These are phyloP conservation scores for Bacillus rossius DNA, from an alignment of 1,140 invertebrate species.

Conservation along the genomic window DNA sequence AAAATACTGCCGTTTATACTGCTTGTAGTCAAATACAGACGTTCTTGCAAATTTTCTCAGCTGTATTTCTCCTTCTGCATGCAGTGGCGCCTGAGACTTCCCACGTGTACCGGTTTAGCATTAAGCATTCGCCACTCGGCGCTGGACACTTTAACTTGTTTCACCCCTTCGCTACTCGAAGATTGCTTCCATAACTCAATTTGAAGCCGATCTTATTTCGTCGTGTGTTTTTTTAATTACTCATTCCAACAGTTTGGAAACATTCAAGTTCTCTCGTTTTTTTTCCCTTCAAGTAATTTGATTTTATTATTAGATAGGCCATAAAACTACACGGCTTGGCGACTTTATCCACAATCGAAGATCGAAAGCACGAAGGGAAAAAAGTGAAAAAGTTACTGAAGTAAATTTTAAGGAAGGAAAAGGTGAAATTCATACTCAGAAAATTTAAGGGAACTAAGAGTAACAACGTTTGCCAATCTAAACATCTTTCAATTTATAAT, in stretches of 20 bases:
- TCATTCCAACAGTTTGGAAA: slow-evolving; percentile 9
- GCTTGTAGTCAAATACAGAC: too few relatives aligned
- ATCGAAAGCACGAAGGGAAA: neutral
- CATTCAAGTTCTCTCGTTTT: neutral
- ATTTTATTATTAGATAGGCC: slow-evolving; percentile 10
- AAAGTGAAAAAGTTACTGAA: neutral
- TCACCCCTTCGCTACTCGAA: neutral
- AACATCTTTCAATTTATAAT: too few relatives aligned
- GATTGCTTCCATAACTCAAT: slow-evolving; percentile 11
- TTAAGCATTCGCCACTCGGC: too few relatives aligned
- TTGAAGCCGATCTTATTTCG: slow-evolving; percentile 11
- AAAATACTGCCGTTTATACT: too few relatives aligned
- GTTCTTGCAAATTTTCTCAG: too few relatives aligned
- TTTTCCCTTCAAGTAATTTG: slow-evolving; percentile 6
- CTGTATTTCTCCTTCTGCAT: too few relatives aligned
- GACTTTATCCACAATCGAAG: slow-evolving; percentile 6
- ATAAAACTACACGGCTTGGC: neutral
- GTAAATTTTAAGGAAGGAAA: slow-evolving; percentile 1
- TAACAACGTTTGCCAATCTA: too few relatives aligned
- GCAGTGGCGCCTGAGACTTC: too few relatives aligned
- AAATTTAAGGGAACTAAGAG: too few relatives aligned
- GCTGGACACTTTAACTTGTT: too few relatives aligned
- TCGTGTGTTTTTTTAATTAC: slow-evolving; percentile 12
- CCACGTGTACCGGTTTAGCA: too few relatives aligned
- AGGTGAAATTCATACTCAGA: neutral